These are phyloP conservation scores for Meteorus sp. DNA, from an alignment of 1,140 invertebrate genomes.

Conservation along the genomic window DNA sequence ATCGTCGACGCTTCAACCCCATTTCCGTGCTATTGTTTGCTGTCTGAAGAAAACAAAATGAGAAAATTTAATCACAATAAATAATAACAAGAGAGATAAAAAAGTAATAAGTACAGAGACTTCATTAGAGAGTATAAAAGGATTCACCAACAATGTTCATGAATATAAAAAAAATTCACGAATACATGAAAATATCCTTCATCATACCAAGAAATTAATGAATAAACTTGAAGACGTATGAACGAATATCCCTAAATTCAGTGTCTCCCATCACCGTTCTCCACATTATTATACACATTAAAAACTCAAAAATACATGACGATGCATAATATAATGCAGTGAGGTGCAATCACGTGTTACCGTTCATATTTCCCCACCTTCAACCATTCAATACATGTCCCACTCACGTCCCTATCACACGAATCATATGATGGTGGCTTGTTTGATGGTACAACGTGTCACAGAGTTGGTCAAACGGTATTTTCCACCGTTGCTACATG, in stretches of 20 bases:
- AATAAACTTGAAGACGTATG: too few relatives aligned
- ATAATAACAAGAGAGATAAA: not conserved
- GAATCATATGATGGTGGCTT: conserved; percentile 2
- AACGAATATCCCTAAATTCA: not conserved
- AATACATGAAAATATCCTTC: too few relatives aligned
- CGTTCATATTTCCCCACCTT: too few relatives aligned
- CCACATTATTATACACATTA: not conserved
- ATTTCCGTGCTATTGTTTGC: conserved; percentile 42
- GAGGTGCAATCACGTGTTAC: not conserved
- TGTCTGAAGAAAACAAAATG: conserved; percentile 33
- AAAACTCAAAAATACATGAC: not conserved
- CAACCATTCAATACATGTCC: too few relatives aligned
- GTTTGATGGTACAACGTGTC: too few relatives aligned
- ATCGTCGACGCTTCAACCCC: conserved; percentile 49
- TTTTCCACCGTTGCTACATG: too few relatives aligned
- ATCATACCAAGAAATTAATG: too few relatives aligned
- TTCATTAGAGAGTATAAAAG: not conserved
- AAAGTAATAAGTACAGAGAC: not conserved
- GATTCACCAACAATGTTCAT: not conserved
- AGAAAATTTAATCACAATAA: conserved; percentile 3
- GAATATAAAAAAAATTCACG: not conserved
- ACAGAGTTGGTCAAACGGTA: too few relatives aligned
- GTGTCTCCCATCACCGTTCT: not conserved
- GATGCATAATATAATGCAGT: not conserved
- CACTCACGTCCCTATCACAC: too few relatives aligned